Evolutionary conservation across 2,797 vertebrate genomes (phyloP).

Genomic region (Telmatherina bonti): DNA sequence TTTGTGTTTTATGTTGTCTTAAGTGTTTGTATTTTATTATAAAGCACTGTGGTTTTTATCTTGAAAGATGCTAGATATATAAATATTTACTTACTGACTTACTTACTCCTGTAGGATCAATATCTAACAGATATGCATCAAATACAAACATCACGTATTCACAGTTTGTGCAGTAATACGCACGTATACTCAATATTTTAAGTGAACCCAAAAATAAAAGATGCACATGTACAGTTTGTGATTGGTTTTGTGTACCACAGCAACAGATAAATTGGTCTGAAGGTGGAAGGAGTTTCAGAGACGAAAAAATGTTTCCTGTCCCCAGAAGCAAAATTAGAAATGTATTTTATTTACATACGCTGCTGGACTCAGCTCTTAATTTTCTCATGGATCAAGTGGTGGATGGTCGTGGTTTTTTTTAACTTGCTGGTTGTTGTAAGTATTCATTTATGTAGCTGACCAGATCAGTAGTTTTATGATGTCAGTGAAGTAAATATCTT

Average conservation of each 20-base stretch:
- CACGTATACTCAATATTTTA: background rate
- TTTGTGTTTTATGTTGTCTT: too few relatives aligned
- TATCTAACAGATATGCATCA: too few relatives aligned
- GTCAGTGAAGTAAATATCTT: background rate
- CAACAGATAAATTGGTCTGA: conserved; percentile 3
- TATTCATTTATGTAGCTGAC: background rate
- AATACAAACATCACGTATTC: background rate
- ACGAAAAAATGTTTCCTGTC: conserved; percentile 4
- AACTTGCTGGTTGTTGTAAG: background rate
- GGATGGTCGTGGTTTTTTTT: background rate
- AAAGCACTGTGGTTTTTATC: too few relatives aligned
- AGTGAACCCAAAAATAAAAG: background rate
- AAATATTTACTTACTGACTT: too few relatives aligned
- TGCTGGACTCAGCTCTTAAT: conserved; percentile 21
- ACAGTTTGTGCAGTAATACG: background rate
- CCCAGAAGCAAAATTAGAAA: conserved; percentile 27
- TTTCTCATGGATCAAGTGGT: conserved; percentile 9
- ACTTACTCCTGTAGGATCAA: too few relatives aligned
- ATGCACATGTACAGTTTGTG: background rate
- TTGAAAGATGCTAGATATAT: too few relatives aligned
- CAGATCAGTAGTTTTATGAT: background rate
- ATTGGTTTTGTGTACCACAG: too few relatives aligned
- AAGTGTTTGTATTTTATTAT: too few relatives aligned
- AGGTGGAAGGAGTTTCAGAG: conserved; percentile 3
- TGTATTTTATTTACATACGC: conserved; percentile 71